Evolutionary conservation across 2,888 invertebrate species (phyloP), one percentile per base, ranked within the genome.

Genomic region (Panorpa germanica): DNA sequence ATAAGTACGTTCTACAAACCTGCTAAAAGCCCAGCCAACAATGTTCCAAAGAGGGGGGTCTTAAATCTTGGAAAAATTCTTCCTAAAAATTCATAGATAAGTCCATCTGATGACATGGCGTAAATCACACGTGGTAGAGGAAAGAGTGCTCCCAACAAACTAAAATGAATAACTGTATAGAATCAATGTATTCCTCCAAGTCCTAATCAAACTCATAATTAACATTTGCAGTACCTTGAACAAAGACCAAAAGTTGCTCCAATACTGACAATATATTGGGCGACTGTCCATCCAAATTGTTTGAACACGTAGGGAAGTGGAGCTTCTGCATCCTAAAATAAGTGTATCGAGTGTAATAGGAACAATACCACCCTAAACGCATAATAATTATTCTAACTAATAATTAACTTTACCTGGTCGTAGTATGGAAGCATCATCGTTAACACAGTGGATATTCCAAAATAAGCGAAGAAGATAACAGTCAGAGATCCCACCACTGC

Each of bases 361-460:
- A 27, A 6, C n/a, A 27, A 27, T 27, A 27, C 9, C 21, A 6
- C n/a, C n/a, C 7, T n/a, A 25, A 8, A 9, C 8, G 12, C 8
- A 25, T 8, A 11, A 25, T 19, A 28, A 28, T 25, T 17, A 5
- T 22, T 24, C 9, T 27, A 28, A 22, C 7, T 29, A 12, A 28
- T 25, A 48, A 49, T 50, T 16, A 16, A 28, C 5, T 14, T 38
- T 43, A 70, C 73, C 62, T 77, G 76, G 41, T 65, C 55, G 47
- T 73, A 82, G 51, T 80, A 86, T 1, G 88, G 86, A 43, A 78
- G 47, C 63, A 83, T 78, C 48, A 91, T 70, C 0, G 93, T 93
- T 13, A 93, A 59, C 7, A 91, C 74, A 1, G 77, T 68, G 1
- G 91, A 85, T 13, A 93, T 76, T 1, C 88, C 80, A 50, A 85